These are phyloP conservation scores for Drosophila imparisetae DNA, from an alignment of 2,888 invertebrate genomes.

Conservation along the genomic window DNA sequence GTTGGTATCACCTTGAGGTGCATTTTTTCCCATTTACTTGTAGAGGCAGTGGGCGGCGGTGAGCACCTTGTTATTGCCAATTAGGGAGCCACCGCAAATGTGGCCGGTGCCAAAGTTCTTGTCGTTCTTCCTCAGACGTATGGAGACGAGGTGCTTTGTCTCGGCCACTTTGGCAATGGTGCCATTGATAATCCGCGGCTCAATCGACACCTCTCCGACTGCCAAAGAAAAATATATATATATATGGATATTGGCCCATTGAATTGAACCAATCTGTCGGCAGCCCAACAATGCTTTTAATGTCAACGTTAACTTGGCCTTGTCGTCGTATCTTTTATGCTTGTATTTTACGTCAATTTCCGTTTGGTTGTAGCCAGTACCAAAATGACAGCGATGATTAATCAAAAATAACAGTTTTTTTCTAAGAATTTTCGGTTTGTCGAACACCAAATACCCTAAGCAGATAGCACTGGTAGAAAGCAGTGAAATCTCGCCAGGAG, in stretches of 20 bases:
- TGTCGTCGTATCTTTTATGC: slow-evolving; percentile 41
- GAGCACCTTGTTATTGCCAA: slow-evolving; percentile 79
- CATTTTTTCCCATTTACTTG: slow-evolving; percentile 68
- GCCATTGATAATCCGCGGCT: slow-evolving; percentile 80
- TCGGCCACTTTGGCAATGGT: slow-evolving; percentile 58
- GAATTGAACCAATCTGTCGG: background rate
- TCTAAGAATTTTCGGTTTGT: background rate
- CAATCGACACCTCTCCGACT: slow-evolving; percentile 19
- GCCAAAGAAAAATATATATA: background rate
- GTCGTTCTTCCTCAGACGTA: slow-evolving; percentile 75
- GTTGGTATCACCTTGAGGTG: background rate
- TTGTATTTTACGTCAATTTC: slow-evolving; percentile 55
- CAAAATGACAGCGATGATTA: slow-evolving; percentile 39
- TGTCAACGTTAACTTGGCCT: slow-evolving; percentile 33
- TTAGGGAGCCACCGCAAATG: slow-evolving; percentile 81
- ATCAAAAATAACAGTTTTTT: background rate
- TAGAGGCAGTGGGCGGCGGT: slow-evolving; percentile 83
- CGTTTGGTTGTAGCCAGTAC: slow-evolving; percentile 34
- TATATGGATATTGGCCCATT: background rate
- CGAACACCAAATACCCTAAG: slow-evolving; percentile 15
- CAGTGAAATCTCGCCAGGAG: background rate
- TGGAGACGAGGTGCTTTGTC: slow-evolving; percentile 81
- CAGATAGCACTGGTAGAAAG: background rate
- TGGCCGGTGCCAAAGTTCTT: slow-evolving; percentile 80
- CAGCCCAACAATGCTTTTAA: background rate